These are phyloP conservation scores for Lobophora halterata DNA, from an alignment of 2,888 invertebrate genomes.

Conservation along the genomic window DNA sequence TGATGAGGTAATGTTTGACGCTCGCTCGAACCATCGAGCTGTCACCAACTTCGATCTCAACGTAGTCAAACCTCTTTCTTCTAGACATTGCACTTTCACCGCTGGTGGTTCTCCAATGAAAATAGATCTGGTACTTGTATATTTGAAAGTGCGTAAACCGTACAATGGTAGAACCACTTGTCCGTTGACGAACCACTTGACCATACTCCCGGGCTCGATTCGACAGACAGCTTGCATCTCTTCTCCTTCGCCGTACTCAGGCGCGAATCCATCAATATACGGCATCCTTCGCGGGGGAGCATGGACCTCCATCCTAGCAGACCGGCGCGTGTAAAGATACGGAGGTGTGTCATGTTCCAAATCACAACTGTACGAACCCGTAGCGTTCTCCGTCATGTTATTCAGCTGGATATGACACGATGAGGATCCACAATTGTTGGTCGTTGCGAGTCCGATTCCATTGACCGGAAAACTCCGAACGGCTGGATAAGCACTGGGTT, in stretches of 20 bases:
- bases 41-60: slow-evolving; percentile 56
- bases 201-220: slow-evolving; percentile 52
- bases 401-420: slow-evolving; percentile 60
- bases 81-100: slow-evolving; percentile 75
- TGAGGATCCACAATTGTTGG: slow-evolving; percentile 60
- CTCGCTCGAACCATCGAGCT: slow-evolving; percentile 51
- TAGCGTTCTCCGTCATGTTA: slow-evolving; percentile 60
- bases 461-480: slow-evolving; percentile 59
- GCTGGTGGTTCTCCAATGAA: slow-evolving; percentile 71
- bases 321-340: slow-evolving; percentile 56
- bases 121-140: slow-evolving; percentile 46
- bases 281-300: slow-evolving; percentile 57
- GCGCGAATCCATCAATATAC: slow-evolving; percentile 57
- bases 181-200: slow-evolving; percentile 70
- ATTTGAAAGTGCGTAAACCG: slow-evolving; percentile 48
- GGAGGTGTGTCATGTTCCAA: slow-evolving; percentile 65
- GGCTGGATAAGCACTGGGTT: slow-evolving; percentile 61
- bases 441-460: slow-evolving; percentile 61
- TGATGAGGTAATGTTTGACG: slow-evolving; percentile 1
- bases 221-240: slow-evolving; percentile 63
- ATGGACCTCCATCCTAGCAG: slow-evolving; percentile 61
- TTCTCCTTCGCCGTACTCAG: slow-evolving; percentile 59
- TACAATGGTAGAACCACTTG: slow-evolving; percentile 33
- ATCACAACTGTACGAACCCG: slow-evolving; percentile 67
- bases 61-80: slow-evolving; percentile 33